These are phyloP conservation scores for Rhabdomys dilectus DNA, from an alignment of 2,113 vertebrate genomes.

Conservation along the genomic window DNA sequence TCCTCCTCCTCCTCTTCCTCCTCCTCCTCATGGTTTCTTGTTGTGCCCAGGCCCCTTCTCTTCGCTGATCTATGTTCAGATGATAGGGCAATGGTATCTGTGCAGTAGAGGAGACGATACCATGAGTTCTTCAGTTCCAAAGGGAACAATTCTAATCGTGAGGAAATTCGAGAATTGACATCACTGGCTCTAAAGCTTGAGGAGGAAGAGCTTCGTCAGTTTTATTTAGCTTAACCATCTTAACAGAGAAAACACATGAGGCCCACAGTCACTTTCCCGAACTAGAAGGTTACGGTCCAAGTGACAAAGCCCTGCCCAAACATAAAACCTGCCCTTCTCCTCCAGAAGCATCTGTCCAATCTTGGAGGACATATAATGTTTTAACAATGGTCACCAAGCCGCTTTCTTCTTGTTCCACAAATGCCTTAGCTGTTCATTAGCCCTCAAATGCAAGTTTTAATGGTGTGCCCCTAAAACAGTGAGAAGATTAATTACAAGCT, in stretches of 20 bases:
- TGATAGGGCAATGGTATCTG: neutral
- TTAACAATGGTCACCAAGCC: neutral
- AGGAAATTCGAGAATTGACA: constrained; percentile 17
- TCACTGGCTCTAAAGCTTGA: constrained; percentile 19
- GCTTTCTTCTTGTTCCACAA: neutral
- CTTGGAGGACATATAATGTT: neutral
- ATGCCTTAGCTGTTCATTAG: neutral
- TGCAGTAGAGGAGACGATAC: neutral
- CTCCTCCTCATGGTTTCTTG: neutral
- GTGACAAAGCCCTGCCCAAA: neutral
- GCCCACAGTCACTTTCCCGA: neutral
- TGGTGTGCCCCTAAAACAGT: neutral
- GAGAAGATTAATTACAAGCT: constrained; percentile 8
- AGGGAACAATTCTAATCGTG: neutral
- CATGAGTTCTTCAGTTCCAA: neutral
- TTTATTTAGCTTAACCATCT: neutral
- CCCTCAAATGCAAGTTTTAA: neutral
- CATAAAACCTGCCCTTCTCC: neutral
- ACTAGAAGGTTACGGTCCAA: neutral
- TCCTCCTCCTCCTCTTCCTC: neutral
- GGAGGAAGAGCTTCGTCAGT: neutral
- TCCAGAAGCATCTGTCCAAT: neutral
- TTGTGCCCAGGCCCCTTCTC: neutral
- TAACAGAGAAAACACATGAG: neutral
- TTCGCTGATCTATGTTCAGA: neutral